These are phyloP conservation scores for Baccha elongata DNA, from an alignment of 2,888 invertebrate genomes.

Conservation along the genomic window DNA sequence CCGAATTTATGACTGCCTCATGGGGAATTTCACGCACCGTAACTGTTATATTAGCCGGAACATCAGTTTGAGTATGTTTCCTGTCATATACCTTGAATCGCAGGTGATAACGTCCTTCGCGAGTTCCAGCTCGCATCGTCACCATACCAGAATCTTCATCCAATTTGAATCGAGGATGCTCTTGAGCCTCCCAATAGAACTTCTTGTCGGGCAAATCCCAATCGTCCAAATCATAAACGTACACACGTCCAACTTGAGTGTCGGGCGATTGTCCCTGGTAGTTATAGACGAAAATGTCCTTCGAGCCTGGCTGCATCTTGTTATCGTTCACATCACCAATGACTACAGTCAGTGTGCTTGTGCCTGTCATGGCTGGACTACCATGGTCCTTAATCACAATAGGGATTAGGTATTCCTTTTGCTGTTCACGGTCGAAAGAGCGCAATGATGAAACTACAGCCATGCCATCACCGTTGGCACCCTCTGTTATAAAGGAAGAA, in stretches of 20 bases:
- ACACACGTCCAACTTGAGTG: slow-evolving; percentile 96
- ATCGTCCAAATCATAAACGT: slow-evolving; percentile 98
- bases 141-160: slow-evolving; percentile 97
- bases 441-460: slow-evolving; percentile 97
- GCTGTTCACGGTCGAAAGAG: slow-evolving; percentile 97
- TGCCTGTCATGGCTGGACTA: slow-evolving; percentile 97
- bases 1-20: slow-evolving; percentile 97
- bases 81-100: slow-evolving; percentile 95
- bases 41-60: slow-evolving; percentile 97
- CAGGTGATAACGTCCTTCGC: slow-evolving; percentile 92
- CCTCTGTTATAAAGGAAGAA: slow-evolving; percentile 85
- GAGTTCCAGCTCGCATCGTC: slow-evolving; percentile 96
- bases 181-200: slow-evolving; percentile 95
- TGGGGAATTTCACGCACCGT: slow-evolving; percentile 97
- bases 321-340: slow-evolving; percentile 99
- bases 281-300: slow-evolving; percentile 98
- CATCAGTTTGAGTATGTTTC: slow-evolving; percentile 96
- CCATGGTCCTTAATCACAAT: slow-evolving; percentile 99
- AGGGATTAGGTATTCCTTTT: slow-evolving; percentile 97
- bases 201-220: slow-evolving; percentile 99
- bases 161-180: slow-evolving; percentile 93
- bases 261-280: slow-evolving; percentile 95
- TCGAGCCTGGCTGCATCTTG: slow-evolving; percentile 98
- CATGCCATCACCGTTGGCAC: slow-evolving; percentile 98
- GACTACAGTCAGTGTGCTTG: slow-evolving; percentile 96